Evolutionary conservation across 2,113 vertebrate genomes (phyloP).

Genomic region (Loxodonta africana): DNA sequence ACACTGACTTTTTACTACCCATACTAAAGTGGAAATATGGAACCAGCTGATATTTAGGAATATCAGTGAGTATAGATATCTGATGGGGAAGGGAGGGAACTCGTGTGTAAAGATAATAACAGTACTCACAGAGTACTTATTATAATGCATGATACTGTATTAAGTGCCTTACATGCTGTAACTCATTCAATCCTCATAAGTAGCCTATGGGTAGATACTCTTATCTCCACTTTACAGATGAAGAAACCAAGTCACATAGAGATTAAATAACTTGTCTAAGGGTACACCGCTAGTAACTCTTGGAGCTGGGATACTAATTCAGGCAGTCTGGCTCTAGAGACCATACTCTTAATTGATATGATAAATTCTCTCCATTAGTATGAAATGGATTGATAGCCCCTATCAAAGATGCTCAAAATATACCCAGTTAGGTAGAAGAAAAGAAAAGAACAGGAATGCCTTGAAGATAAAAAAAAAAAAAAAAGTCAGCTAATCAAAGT

Average conservation of each 20-base stretch:
- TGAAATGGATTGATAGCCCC: background rate
- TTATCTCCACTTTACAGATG: too few species aligned
- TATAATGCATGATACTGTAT: background rate
- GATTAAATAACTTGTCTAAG: background rate
- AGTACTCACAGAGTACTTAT: background rate
- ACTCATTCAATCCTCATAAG: background rate
- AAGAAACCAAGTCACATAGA: background rate
- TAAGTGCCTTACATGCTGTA: background rate
- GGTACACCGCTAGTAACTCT: background rate
- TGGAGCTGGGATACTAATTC: background rate
- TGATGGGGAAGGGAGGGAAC: background rate
- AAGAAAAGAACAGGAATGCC: background rate
- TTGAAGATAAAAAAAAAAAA: background rate
- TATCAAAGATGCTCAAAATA: conserved; percentile 35
- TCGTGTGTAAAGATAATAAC: background rate
- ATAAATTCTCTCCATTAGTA: conserved; percentile 16
- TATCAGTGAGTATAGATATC: background rate
- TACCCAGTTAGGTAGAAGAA: background rate
- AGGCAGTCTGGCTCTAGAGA: background rate
- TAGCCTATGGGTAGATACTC: background rate
- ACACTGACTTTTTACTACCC: background rate
- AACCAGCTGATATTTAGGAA: background rate
- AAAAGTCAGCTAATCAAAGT: background rate
- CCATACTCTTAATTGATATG: background rate
- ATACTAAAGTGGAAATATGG: background rate